A percentile compares a stretch with the other conserved stretches of the same genome.
These are phyloP conservation scores for Centropyge bicolor DNA, from an alignment of 2,797 vertebrate species.

Conservation along the genomic window DNA sequence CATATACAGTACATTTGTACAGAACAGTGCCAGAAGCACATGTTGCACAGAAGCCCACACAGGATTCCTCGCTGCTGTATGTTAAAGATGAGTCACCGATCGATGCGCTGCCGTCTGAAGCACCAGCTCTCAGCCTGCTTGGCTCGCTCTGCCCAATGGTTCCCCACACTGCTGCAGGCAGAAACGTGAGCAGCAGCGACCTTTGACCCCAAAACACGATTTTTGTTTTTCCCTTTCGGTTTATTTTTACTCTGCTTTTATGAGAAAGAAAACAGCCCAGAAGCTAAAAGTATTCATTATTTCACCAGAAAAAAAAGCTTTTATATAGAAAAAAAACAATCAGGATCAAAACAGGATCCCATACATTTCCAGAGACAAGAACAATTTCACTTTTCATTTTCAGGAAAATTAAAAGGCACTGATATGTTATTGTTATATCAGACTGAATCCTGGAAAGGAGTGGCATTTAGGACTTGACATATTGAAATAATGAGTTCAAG, in stretches of 20 bases:
- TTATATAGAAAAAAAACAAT: neutral
- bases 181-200: conserved; percentile 31
- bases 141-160: conserved; percentile 38
- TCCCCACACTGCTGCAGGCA: conserved; percentile 44
- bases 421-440: neutral
- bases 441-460: neutral
- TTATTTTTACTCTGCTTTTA: conserved; percentile 18
- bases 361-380: neutral
- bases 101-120: conserved; percentile 34
- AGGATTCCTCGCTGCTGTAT: conserved; percentile 24
- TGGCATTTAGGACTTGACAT: no score
- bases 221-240: conserved; percentile 21
- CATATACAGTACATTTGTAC: neutral
- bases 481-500: neutral
- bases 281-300: neutral
- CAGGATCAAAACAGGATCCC: no score
- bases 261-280: neutral
- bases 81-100: conserved; percentile 50
- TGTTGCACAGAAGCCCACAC: conserved; percentile 28
- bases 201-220: conserved; percentile 27
- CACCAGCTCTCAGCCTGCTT: conserved; percentile 35
- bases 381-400: neutral
- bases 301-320: neutral
- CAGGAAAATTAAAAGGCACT: neutral
- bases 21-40: neutral